Evolutionary conservation across 2,888 invertebrate genomes (phyloP), one percentile per base, ranked within the genome.

Genomic region (Nymphalis urticae): DNA sequence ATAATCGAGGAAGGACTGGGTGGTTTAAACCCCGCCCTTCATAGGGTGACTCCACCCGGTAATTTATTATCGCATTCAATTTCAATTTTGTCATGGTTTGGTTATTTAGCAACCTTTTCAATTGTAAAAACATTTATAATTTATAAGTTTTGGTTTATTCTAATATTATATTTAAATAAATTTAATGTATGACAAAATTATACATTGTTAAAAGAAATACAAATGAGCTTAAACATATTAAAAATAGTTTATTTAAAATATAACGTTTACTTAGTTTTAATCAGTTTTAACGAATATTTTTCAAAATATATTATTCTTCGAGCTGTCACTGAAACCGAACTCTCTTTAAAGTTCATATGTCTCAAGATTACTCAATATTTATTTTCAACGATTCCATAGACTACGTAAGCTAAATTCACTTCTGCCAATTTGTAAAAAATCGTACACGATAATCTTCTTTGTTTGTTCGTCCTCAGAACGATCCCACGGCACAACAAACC

Each of bases 401-500:
- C 24, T 13, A 16, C 16, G 24, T 24, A 13, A 53, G 16, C 42
- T 42, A 53, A 21, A 24, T 53, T 10, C 24, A 16, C 53, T 24
- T 24, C 24, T 21, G 13, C 13, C 53, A 53, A 10, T 7, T 56
- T 42, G 59, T 50, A 64, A 63, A 72, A 71, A 69, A 50, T 62
- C 69, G 62, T 64, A 66, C 48, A 67, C 69, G 53, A 65, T 65
- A 71, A 70, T 72, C 64, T 68, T 62, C 72, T 69, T 73, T 74
- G 72, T 73, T 72, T 62, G 56, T 66, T 64, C 56, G 64, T 68
- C 65, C 72, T 67, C 59, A 64, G 76, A 70, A 75, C 76, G 80
- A 79, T 89, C 90, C 85, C 88, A 88, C 88, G 87, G 81, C 78
- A 74, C 72, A 77, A 75, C 73, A 72, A 71, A 76, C 73, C 80